Percentiles rank a stretch among this genome's conserved stretches.
These are phyloP conservation scores for Campylomormyrus numenius DNA, from an alignment of 2,113 vertebrate genomes.

Conservation along the genomic window DNA sequence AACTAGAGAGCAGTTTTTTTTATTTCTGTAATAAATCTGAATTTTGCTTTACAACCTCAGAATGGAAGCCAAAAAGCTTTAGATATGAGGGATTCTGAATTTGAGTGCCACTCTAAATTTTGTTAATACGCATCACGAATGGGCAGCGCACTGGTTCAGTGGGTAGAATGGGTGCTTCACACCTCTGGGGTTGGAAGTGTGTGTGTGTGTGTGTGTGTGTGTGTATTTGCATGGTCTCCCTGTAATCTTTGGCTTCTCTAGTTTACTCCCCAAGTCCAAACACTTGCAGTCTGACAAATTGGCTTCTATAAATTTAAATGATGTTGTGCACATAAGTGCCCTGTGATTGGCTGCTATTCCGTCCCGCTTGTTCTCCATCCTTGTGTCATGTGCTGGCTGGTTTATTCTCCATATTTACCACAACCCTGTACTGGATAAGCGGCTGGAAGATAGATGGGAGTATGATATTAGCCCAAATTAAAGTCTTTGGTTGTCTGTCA, in stretches of 20 bases:
- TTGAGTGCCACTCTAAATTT: constrained; percentile 4
- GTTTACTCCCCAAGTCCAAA: background rate
- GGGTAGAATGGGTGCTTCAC: background rate
- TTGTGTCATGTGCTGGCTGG: background rate
- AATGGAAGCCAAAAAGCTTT: background rate
- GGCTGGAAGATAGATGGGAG: background rate
- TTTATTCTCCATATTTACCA: background rate
- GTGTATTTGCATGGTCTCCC: background rate
- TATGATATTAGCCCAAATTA: background rate
- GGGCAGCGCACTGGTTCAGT: background rate
- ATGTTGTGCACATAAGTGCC: background rate
- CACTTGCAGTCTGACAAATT: background rate
- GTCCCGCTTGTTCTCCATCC: background rate
- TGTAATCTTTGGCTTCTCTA: background rate
- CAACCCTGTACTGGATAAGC: background rate
- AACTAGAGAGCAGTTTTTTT: background rate
- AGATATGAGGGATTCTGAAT: background rate
- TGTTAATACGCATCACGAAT: background rate
- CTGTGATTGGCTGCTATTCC: background rate
- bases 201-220: background rate
- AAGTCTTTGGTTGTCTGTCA: background rate
- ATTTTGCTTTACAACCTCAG: background rate
- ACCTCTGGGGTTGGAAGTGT: background rate
- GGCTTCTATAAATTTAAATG: background rate
- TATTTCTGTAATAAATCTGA: background rate